phyloP scores from a whole-genome alignment of 2,113 vertebrate species.

The Neolamprologus ventralis region DNA sequence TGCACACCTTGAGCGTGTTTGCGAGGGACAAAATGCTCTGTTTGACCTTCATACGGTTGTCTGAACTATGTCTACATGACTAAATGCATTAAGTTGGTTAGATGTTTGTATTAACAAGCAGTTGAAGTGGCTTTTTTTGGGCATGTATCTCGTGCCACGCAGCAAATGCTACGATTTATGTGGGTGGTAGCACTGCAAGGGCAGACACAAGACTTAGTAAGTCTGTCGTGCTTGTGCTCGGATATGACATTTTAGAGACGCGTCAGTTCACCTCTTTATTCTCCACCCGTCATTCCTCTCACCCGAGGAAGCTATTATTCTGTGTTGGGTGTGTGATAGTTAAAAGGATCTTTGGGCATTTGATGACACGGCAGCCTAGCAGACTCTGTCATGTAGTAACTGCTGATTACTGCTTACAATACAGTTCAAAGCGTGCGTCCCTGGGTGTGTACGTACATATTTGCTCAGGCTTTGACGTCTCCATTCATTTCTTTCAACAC shows the following conservation, averaged over 20 bases:
- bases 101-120: background rate
- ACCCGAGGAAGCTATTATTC: background rate
- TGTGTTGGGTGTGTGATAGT: slow-evolving; percentile 1
- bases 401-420: slow-evolving; percentile 9
- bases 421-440: slow-evolving; percentile 6
- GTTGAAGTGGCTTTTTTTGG: accelerated
- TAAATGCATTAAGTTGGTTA: background rate
- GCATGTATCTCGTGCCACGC: background rate
- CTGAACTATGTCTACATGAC: background rate
- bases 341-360: background rate
- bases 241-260: background rate
- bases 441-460: background rate
- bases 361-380: slow-evolving; percentile 3
- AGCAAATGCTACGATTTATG: background rate
- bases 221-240: background rate
- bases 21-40: background rate
- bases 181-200: background rate
- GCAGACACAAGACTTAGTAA: background rate
- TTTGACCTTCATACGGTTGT: background rate
- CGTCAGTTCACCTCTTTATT: background rate
- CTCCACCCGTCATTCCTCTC: background rate
- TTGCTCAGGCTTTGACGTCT: background rate
- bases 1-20: background rate
- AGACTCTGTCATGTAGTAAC: slow-evolving; percentile 1
- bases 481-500: background rate